Evolutionary conservation across 2,888 invertebrate species (phyloP).

Genomic region (Platycnemis pennipes): DNA sequence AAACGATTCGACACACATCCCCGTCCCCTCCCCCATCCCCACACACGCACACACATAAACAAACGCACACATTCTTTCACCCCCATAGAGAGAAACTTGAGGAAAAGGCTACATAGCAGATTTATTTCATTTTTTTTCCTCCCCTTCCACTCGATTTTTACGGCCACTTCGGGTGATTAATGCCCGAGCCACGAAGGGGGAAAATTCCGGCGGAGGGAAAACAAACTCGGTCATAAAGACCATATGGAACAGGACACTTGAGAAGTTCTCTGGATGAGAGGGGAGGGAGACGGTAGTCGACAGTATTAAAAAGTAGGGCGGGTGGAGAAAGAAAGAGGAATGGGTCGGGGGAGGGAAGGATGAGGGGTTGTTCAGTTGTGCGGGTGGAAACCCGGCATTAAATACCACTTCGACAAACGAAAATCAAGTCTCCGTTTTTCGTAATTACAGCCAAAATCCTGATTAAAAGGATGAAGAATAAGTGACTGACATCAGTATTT

Average conservation of each 20-base stretch:
- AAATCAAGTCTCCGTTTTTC: conserved; percentile 17
- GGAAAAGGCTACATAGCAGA: conserved; percentile 60
- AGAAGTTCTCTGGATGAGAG: conserved; percentile 57
- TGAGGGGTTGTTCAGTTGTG: background rate
- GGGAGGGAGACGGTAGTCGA: background rate
- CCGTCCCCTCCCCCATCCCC: no score
- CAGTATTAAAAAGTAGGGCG: background rate
- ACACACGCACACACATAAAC: background rate
- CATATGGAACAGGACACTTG: conserved; percentile 64
- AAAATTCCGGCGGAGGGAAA: conserved; percentile 37
- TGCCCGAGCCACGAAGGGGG: conserved; percentile 18
- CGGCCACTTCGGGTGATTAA: conserved; percentile 64
- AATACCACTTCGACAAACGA: conserved; percentile 18
- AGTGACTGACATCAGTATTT: background rate
- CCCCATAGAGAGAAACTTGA: conserved; percentile 32
- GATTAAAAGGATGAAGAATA: background rate
- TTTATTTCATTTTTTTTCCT: conserved; percentile 60
- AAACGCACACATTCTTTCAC: background rate
- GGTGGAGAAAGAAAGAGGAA: background rate
- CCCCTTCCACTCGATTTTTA: conserved; percentile 16
- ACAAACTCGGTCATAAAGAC: conserved; percentile 64
- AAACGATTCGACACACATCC: conserved; percentile 36
- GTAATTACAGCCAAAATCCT: background rate
- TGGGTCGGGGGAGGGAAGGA: background rate
- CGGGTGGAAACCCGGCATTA: background rate